Percentiles rank a stretch among this genome's conserved stretches.
These are phyloP conservation scores for Mastigias papua DNA, from an alignment of 30 jellyfish, hydroid and myxozoan genomes.

Conservation along the genomic window DNA sequence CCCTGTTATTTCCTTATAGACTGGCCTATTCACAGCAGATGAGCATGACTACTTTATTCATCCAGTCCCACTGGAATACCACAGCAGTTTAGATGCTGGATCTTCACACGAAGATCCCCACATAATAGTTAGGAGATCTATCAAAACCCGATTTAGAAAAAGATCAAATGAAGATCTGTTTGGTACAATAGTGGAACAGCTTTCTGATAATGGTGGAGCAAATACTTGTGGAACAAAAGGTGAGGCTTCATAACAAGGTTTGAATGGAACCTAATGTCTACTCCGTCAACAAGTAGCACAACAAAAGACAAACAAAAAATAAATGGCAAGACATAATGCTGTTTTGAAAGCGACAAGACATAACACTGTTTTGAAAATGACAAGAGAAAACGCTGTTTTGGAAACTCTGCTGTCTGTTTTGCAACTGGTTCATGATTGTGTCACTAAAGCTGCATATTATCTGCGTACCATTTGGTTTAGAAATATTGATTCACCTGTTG, in stretches of 20 bases:
- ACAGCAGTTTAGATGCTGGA: slow-evolving; percentile 14
- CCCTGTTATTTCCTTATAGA: slow-evolving; percentile 30
- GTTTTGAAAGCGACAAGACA: no score
- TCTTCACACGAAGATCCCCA: slow-evolving; percentile 66
- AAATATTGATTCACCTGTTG: no score
- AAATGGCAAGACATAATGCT: no score
- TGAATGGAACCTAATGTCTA: no score
- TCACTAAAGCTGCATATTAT: no score
- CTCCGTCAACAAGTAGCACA: no score
- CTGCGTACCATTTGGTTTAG: no score
- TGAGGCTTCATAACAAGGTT: neutral
- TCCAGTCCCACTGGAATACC: slow-evolving; percentile 83
- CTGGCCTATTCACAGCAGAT: slow-evolving; percentile 82
- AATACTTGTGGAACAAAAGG: slow-evolving; percentile 94
- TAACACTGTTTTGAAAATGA: no score
- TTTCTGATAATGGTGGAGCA: neutral
- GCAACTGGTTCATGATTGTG: no score
- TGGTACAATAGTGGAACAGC: slow-evolving; percentile 16
- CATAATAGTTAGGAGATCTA: slow-evolving; percentile 81
- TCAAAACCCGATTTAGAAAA: slow-evolving; percentile 43
- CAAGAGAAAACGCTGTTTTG: no score
- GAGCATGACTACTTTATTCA: slow-evolving; percentile 91
- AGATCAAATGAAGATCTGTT: slow-evolving; percentile 14
- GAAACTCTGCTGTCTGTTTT: no score
- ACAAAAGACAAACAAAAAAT: no score